phyloP scores from a whole-genome alignment of 2,797 vertebrate species.

The Bufotes viridis region DNA sequence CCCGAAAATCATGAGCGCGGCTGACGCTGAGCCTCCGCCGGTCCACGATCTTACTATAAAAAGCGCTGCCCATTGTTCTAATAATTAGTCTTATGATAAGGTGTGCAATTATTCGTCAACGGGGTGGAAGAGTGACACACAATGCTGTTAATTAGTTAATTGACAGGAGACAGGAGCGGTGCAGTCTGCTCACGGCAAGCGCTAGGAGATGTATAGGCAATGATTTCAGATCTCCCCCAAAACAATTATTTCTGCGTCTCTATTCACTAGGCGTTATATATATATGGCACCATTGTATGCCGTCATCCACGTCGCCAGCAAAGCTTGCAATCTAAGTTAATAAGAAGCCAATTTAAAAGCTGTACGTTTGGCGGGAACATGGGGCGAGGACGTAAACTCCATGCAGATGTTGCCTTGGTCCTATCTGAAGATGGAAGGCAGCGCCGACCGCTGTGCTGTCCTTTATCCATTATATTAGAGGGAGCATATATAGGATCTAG shows the following conservation, averaged over 20 bases:
- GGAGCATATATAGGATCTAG: neutral
- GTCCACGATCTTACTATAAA: conserved; percentile 29
- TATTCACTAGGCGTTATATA: neutral
- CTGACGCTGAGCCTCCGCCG: conserved; percentile 2
- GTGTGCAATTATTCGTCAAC: conserved; percentile 38
- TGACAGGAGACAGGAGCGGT: conserved; percentile 32
- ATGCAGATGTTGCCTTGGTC: neutral
- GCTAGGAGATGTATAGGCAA: neutral
- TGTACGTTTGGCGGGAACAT: neutral
- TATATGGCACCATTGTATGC: neutral
- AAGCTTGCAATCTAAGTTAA: neutral
- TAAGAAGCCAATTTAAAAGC: neutral
- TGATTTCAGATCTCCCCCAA: neutral
- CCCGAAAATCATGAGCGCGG: neutral
- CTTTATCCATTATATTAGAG: neutral
- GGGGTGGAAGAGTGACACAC: conserved; percentile 41
- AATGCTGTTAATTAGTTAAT: conserved; percentile 53
- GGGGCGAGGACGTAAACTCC: neutral
- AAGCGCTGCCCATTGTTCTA: conserved; percentile 39
- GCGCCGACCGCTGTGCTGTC: neutral
- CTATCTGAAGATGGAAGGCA: neutral
- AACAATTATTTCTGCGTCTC: neutral
- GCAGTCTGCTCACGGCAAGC: neutral
- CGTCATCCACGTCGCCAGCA: neutral
- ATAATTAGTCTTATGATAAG: conserved; percentile 50